Conservation (phyloP, 2,113 vertebrate genomes). For the Anthoscopus minutus region DNA sequence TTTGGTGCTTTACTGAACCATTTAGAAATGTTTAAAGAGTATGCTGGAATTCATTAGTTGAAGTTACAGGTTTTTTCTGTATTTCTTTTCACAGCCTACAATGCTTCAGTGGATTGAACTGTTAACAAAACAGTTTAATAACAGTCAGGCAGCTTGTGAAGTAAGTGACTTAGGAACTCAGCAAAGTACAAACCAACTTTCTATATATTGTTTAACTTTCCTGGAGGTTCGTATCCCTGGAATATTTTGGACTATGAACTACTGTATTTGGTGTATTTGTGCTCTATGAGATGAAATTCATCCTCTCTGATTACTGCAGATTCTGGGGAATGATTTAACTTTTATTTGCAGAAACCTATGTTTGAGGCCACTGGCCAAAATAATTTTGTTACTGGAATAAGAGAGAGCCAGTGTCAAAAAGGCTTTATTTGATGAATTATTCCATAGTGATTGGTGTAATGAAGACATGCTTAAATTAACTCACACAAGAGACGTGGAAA, state of each 20-base stretch:
- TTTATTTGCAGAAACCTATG: not conserved
- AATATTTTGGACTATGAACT: constrained; percentile 50
- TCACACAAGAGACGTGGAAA: not conserved
- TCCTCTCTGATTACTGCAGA: not conserved
- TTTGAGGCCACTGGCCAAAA: not conserved
- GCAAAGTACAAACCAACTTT: constrained; percentile 51
- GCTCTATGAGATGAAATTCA: not conserved
- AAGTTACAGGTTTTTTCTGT: not conserved
- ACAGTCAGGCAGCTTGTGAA: constrained; percentile 99
- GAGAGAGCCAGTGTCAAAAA: not conserved
- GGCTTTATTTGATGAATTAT: not conserved
- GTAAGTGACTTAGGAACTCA: constrained; percentile 69
- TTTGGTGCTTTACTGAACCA: not conserved
- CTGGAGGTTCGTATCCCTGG: constrained; percentile 55
- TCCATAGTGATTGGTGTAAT: not conserved
- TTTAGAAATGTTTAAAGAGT: not conserved
- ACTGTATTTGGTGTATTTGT: constrained; percentile 36
- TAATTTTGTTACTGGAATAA: not conserved
- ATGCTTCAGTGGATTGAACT: constrained; percentile 99
- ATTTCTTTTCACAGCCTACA: constrained; percentile 81
- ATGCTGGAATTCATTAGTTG: not conserved
- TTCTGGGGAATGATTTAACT: not conserved
- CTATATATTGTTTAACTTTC: constrained; percentile 60
- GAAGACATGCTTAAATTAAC: not conserved
- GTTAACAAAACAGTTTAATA: constrained; percentile 99